Conservation (phyloP, 1,140 invertebrate species). For the Harlomillsia oculata region DNA sequence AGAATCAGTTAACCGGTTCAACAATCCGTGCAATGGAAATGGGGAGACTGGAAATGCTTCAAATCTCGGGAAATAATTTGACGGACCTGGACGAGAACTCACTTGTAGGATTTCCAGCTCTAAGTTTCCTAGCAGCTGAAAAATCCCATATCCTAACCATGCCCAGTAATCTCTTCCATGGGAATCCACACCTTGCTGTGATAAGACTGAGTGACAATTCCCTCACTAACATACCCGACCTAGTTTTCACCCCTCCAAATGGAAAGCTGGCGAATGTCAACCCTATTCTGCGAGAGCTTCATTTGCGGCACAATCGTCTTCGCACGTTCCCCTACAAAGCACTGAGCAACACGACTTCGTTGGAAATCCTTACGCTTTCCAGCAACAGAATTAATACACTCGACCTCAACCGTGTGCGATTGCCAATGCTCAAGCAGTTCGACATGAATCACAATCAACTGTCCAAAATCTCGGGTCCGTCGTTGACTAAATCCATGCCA, state of each 20-base stretch:
- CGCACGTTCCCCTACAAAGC: conserved; percentile 64
- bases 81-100: conserved; percentile 54
- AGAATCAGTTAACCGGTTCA: conserved; percentile 53
- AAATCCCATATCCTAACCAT: conserved; percentile 55
- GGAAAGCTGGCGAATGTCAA: conserved; percentile 4
- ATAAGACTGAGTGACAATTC: conserved; percentile 39
- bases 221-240: conserved; percentile 33
- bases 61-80: conserved; percentile 66
- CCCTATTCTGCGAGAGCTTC: conserved; percentile 59
- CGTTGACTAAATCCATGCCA: conserved; percentile 59
- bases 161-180: conserved; percentile 53
- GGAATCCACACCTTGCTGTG: conserved; percentile 37
- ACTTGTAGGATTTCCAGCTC: conserved; percentile 59
- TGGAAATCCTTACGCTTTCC: conserved; percentile 55
- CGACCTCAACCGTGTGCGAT: conserved; percentile 62
- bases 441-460: conserved; percentile 66
- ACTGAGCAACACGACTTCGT: conserved; percentile 57
- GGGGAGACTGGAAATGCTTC: conserved; percentile 58
- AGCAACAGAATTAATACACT: conserved; percentile 59
- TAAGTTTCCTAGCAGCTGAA: conserved; percentile 61
- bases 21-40: conserved; percentile 52
- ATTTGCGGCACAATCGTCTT: conserved; percentile 60
- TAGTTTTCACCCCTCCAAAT: conserved; percentile 34
- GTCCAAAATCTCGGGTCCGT: conserved; percentile 63
- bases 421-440: conserved; percentile 61